Conservation (phyloP, 2,888 invertebrate species). For the Parapristionchus giblindavisi region DNA sequence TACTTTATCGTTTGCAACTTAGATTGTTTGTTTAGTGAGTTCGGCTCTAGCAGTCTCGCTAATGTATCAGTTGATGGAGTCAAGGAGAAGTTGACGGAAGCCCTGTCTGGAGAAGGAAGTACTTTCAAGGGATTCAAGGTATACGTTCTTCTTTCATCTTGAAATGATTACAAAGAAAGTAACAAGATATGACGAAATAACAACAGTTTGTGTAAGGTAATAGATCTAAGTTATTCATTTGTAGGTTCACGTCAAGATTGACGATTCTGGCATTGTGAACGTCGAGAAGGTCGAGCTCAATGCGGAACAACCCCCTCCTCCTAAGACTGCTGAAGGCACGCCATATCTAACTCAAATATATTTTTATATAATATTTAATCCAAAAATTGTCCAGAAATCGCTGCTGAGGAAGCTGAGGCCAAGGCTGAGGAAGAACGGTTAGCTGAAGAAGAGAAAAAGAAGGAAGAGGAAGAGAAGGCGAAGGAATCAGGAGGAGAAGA, state of each 20-base stretch:
- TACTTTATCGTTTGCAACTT: too few relatives aligned
- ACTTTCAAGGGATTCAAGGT: slow-evolving; percentile 39
- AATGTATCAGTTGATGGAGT: slow-evolving; percentile 26
- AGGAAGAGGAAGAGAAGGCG: slow-evolving; percentile 51
- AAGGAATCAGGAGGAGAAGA: slow-evolving; percentile 48
- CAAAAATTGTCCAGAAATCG: slow-evolving; percentile 27
- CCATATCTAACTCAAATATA: neutral
- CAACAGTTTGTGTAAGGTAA: neutral
- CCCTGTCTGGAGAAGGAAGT: slow-evolving; percentile 26
- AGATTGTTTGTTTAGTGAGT: slow-evolving; percentile 22
- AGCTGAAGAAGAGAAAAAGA: slow-evolving; percentile 59
- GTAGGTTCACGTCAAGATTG: slow-evolving; percentile 81
- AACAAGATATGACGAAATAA: neutral
- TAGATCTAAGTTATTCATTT: neutral
- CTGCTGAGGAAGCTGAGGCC: slow-evolving; percentile 35
- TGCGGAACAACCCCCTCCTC: slow-evolving; percentile 55
- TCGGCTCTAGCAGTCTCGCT: slow-evolving; percentile 15
- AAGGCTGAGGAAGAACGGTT: slow-evolving; percentile 44
- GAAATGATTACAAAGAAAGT: neutral
- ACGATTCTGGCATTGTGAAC: slow-evolving; percentile 89
- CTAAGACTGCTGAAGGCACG: slow-evolving; percentile 45
- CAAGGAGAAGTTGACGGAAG: slow-evolving; percentile 32
- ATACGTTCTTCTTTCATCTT: neutral
- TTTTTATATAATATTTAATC: neutral
- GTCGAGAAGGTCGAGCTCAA: slow-evolving; percentile 73